A percentile compares a stretch with the other conserved stretches of the same genome.
These are phyloP conservation scores for Urosaurus nigricauda DNA, from an alignment of 2,797 vertebrate species.

Conservation along the genomic window DNA sequence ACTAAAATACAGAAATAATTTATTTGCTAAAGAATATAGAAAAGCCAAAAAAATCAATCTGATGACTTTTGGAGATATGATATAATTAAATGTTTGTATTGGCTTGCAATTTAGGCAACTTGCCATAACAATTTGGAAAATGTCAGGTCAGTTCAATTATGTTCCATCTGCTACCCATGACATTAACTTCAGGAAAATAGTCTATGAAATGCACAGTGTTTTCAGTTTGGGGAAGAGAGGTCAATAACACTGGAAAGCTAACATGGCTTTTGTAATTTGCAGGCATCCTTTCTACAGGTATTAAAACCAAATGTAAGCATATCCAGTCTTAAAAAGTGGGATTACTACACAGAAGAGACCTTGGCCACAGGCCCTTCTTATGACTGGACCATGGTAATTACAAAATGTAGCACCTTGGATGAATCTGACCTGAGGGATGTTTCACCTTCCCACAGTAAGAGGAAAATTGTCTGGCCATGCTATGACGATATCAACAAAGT, in stretches of 20 bases:
- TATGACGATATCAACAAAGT: constrained; percentile 89
- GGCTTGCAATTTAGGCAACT: background rate
- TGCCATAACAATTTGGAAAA: background rate
- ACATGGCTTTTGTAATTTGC: constrained; percentile 18
- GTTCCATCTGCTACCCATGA: background rate
- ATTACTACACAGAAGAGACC: constrained; percentile 94
- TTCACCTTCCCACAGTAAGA: constrained; percentile 82
- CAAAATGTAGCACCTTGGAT: constrained; percentile 79
- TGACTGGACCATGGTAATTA: constrained; percentile 88
- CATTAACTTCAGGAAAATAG: background rate
- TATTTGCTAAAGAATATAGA: background rate
- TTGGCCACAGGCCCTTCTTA: constrained; percentile 93
- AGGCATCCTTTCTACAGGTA: constrained; percentile 76
- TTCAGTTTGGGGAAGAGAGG: background rate
- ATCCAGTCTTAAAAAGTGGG: constrained; percentile 93
- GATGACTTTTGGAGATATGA: background rate
- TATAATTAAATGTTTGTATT: background rate
- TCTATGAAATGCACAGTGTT: background rate
- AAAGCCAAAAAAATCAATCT: background rate
- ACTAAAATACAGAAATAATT: background rate
- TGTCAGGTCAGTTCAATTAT: background rate
- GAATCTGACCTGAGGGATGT: constrained; percentile 78
- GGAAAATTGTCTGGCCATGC: constrained; percentile 96
- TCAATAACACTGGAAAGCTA: constrained; percentile 21
- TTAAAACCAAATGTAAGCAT: constrained; percentile 90